Percentiles rank a stretch among this genome's conserved stretches.
Conservation (phyloP, 1,140 invertebrate species). For the Diorhabda sublineata region DNA sequence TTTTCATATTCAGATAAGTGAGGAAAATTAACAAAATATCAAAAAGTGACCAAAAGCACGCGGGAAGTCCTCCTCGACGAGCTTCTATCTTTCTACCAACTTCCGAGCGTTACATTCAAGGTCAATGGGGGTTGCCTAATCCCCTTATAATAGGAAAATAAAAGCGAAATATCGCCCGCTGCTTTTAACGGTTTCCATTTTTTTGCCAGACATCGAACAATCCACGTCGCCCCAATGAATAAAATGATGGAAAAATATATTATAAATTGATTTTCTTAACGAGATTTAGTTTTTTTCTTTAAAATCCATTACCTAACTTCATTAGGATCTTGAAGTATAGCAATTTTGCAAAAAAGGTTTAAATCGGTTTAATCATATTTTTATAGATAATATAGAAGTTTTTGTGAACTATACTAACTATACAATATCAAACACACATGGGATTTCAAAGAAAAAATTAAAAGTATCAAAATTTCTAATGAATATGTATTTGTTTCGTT, state of each 20-base stretch:
- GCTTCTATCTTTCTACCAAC: conserved; percentile 5
- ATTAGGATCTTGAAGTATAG: neutral
- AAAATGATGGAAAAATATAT: conserved; percentile 17
- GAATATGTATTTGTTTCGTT: too few species aligned
- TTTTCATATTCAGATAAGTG: conserved; percentile 17
- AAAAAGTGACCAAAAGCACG: conserved; percentile 18
- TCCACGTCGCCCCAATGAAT: conserved; percentile 12
- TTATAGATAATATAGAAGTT: too few species aligned
- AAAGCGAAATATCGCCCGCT: conserved; percentile 25
- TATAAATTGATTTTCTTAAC: conserved; percentile 17
- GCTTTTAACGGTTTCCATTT: conserved; percentile 16
- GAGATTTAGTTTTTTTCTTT: conserved; percentile 5
- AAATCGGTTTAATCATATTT: neutral
- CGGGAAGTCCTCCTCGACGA: neutral
- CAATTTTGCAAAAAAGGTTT: neutral
- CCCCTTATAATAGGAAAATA: conserved; percentile 28
- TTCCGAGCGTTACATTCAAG: conserved; percentile 17
- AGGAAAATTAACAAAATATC: conserved; percentile 16
- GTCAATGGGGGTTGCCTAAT: conserved; percentile 23
- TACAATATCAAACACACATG: too few species aligned
- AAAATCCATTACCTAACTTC: conserved; percentile 9
- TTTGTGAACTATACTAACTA: too few species aligned
- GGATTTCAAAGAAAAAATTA: too few species aligned
- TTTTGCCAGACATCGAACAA: conserved; percentile 17
- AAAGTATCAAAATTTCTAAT: too few species aligned